Evolutionary conservation across 2,113 vertebrate genomes (phyloP), one percentile per base, ranked within the genome.

Genomic region (Neogobius melanostomus): DNA sequence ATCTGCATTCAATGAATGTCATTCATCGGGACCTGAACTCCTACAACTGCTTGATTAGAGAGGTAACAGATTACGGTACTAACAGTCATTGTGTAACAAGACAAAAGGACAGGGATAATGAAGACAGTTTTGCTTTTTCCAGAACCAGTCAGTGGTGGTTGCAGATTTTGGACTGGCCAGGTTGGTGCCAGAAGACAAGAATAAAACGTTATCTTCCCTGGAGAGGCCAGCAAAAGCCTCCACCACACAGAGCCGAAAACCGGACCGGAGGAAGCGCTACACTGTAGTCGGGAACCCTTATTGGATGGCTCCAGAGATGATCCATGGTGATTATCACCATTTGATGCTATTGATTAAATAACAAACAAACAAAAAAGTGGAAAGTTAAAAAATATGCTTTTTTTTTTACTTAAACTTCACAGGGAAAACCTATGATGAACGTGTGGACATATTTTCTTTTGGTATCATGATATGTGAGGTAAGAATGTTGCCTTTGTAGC

Each of bases 291-390:
- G 98, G 42, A 99, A 98, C 82, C 98, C 98, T 0, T 99, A 99
- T 87, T 99, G 98, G 98, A 99, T 99, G 98, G 98, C 98, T 0
- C 98, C 98, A 0, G 98, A 99, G 88, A 99, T 99, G 98, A 97
- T 99, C 88, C 92, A 95, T 0, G 98, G 98, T 98, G 75, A 64
- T 17, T 8, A 61, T 42, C 59, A 16, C 7, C 15, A 14, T 44
- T 61, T 44, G 14, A 44, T n/a, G 1, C 43, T n/a, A 5, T 1
- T 28, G 9, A n/a, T n/a, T 36, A 36, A 36, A 36, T 36, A 36
- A 36, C 28, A 36, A 21, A 21, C 21, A 21, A 21, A 36, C 28
- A 36, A 36, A 36, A 36, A 28, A 28, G 1, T 28, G 3, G 3
- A 28, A 28, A 36, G 28, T 36, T 36, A 36, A 36, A 36, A 36